A percentile compares a stretch with the other conserved stretches of the same genome.
Conservation (phyloP, 53 echinoderm and acorn worm genomes). For the Apostichopus leukothele region DNA sequence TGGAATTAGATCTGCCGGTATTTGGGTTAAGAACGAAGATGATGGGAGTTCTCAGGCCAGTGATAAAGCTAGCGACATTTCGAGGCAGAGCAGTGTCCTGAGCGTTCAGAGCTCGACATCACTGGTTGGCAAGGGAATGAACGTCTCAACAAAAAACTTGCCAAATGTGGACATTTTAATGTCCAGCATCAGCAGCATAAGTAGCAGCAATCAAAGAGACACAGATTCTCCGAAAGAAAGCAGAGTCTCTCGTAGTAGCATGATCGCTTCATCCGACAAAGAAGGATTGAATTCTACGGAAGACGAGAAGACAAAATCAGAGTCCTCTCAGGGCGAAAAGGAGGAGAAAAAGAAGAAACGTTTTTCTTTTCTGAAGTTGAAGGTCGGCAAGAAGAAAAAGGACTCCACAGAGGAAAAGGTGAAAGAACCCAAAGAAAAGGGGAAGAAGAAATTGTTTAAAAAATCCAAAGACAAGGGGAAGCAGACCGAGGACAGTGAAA, state of each 20-base stretch:
- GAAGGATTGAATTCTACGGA: slow-evolving; percentile 23
- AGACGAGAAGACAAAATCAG: slow-evolving; percentile 40
- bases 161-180: slow-evolving; percentile 36
- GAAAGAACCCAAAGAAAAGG: slow-evolving; percentile 65
- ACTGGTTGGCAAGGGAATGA: neutral
- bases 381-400: slow-evolving; percentile 65
- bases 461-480: slow-evolving; percentile 55
- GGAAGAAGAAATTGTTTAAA: slow-evolving; percentile 67
- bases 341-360: slow-evolving; percentile 85
- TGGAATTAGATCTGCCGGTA: slow-evolving; percentile 52
- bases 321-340: slow-evolving; percentile 46
- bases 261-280: neutral
- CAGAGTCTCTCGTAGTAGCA: neutral
- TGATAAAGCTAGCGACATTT: neutral
- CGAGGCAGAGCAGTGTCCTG: slow-evolving; percentile 38
- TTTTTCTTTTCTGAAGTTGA: slow-evolving; percentile 94
- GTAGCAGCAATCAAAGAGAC: neutral
- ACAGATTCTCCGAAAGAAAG: neutral
- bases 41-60: slow-evolving; percentile 38
- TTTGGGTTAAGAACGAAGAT: slow-evolving; percentile 89
- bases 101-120: slow-evolving; percentile 29
- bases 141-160: slow-evolving; percentile 16
- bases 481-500: slow-evolving; percentile 46
- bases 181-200: neutral
- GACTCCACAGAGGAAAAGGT: slow-evolving; percentile 51